Base-by-base conservation (phyloP, 2,797 vertebrate genomes). In the Sciurus vulgaris region DNA sequence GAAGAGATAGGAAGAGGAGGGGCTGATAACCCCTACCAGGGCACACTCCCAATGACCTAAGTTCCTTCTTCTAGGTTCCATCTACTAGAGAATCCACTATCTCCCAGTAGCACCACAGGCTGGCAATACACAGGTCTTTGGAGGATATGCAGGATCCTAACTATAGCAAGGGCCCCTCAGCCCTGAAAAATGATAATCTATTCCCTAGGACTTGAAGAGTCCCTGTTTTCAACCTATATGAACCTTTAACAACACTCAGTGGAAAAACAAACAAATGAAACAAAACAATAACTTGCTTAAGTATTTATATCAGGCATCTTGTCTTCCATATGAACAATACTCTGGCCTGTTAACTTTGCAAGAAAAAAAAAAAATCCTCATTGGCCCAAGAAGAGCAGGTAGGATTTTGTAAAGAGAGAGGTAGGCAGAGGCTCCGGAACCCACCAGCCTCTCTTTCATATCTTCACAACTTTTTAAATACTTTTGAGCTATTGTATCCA, bases 191-290 rank as follows among this genome's bases (percentile, higher is more conserved):
- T 24, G 18, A 82, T 49, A 76, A 33, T 87, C 38, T 54, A 44
- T 69, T 81, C 30, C 84, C 38, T 67, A 51, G 93, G 70, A 76
- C 70, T n/a, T 22, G 51, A 84, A 28, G 73, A 77, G 47, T 49
- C 9, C 69, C 30, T 41, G 14, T 38, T 38, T 86, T 18, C 38
- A 26, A 1, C 24, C n/a, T 30, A 26, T 61, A 54, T 76, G 7
- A 30, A 54, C 79, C 59, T 91, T 88, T 33, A 69, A 41, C 38
- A 59, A 44, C 1, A 33, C n/a, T 89, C 67, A 67, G 0, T 41
- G 54, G 49, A 82, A 92, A 90, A 77, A 24, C 54, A 92, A 72
- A 86, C 38, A 54, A 86, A 88, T 72, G 51, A 72, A 65, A 63
- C 1, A 38, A 38, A 94, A 81, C 15, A 79, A 30, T n/a, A 41